phyloP scores from a whole-genome alignment of 2,113 vertebrate species.

The Ammospiza caudacuta region DNA sequence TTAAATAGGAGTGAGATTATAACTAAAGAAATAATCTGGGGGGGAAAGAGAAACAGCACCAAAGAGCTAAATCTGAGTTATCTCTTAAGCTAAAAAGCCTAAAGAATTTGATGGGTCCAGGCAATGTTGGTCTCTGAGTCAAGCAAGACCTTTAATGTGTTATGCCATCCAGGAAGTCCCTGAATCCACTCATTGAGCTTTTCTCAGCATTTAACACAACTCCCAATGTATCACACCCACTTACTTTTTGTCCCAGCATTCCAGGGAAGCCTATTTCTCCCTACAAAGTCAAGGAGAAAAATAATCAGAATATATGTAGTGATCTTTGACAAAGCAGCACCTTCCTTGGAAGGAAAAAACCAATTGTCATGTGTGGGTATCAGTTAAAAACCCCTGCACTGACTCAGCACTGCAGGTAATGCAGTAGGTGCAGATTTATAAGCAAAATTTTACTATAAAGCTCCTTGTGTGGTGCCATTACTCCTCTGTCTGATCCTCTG shows the following conservation, averaged over 20 bases:
- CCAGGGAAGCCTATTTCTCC: slow-evolving; percentile 91
- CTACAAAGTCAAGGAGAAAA: slow-evolving; percentile 72
- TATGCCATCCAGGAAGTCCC: not conserved
- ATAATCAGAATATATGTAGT: not conserved
- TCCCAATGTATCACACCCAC: not conserved
- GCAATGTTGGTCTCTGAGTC: not conserved
- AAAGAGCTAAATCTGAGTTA: not conserved
- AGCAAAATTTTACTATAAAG: not conserved
- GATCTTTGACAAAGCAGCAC: not conserved
- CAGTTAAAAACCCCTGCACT: rapidly evolving
- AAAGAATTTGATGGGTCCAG: not conserved
- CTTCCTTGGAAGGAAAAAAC: not conserved
- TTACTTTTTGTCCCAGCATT: slow-evolving; percentile 97
- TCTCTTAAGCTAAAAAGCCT: not conserved
- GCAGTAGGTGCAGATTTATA: not conserved
- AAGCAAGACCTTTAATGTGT: not conserved
- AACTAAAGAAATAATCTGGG: not conserved
- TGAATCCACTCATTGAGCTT: not conserved
- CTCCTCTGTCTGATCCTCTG: not conserved
- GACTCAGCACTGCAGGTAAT: not conserved
- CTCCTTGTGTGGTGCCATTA: not conserved
- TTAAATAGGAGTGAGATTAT: not conserved
- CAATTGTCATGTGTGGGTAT: not conserved
- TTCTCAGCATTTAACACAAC: not conserved
- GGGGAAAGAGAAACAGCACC: not conserved